Evolutionary conservation across 2,888 invertebrate genomes (phyloP).

Genomic region (Drosophila multiciliata): DNA sequence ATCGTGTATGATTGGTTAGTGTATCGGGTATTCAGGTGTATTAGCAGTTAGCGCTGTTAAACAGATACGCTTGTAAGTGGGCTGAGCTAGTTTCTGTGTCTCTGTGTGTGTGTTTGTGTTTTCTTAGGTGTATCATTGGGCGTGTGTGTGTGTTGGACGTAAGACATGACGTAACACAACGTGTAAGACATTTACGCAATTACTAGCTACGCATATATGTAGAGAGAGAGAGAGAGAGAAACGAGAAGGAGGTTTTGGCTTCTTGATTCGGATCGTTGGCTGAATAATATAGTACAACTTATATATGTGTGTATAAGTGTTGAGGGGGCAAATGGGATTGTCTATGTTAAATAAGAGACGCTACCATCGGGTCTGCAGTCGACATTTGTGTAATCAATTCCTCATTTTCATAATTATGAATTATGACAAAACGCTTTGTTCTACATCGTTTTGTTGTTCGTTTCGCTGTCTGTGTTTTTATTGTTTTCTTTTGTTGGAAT

Average conservation of each 20-base stretch:
- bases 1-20: slow-evolving; percentile 22
- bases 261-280: slow-evolving; percentile 25
- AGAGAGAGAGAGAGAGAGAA: slow-evolving; percentile 8
- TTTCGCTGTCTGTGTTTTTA: slow-evolving; percentile 42
- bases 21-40: slow-evolving; percentile 21
- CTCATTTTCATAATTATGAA: slow-evolving; percentile 28
- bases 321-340: slow-evolving; percentile 14
- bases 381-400: slow-evolving; percentile 64
- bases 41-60: slow-evolving; percentile 12
- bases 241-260: slow-evolving; percentile 16
- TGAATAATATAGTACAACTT: slow-evolving; percentile 23
- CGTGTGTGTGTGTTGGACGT: slow-evolving; percentile 46
- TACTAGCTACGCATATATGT: slow-evolving; percentile 36
- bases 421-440: slow-evolving; percentile 42
- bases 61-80: slow-evolving; percentile 15
- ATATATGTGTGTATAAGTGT: slow-evolving; percentile 13
- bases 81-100: slow-evolving; percentile 23
- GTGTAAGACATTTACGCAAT: slow-evolving; percentile 72
- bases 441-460: slow-evolving; percentile 34
- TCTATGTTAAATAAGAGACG: slow-evolving; percentile 72
- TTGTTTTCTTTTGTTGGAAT: slow-evolving; percentile 16
- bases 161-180: slow-evolving; percentile 74
- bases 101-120: slow-evolving; percentile 23
- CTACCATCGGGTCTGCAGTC: slow-evolving; percentile 85
- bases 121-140: slow-evolving; percentile 17